Conservation (phyloP, 2,888 invertebrate genomes). For the Erebia palarica region DNA sequence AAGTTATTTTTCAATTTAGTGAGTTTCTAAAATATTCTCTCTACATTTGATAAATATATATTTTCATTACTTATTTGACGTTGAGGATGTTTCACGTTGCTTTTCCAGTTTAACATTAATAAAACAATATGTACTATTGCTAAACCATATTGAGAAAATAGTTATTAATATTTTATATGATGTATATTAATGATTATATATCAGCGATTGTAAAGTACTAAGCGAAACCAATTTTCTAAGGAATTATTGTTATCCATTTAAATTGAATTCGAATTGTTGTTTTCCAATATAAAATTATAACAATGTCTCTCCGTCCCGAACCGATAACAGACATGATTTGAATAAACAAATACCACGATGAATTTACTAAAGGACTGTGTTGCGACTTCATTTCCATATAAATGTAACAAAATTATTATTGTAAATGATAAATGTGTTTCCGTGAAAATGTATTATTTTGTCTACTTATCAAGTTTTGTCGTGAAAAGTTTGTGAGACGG, state of each 20-base stretch:
- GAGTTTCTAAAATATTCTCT: neutral
- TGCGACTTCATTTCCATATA: conserved; percentile 64
- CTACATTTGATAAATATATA: neutral
- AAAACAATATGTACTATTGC: no score
- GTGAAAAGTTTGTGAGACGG: conserved; percentile 4
- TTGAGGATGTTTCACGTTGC: no score
- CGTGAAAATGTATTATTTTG: conserved; percentile 20
- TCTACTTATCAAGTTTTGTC: neutral
- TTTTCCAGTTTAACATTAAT: no score
- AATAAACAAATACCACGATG: conserved; percentile 57
- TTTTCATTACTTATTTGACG: neutral
- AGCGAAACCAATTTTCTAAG: neutral
- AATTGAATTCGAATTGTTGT: conserved; percentile 29
- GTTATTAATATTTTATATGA: no score
- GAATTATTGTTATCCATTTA: neutral
- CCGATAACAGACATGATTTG: conserved; percentile 51
- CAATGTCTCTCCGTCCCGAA: conserved; percentile 41
- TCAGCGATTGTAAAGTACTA: no score
- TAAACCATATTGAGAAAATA: no score
- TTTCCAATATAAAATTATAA: conserved; percentile 41
- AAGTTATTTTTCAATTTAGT: conserved; percentile 4
- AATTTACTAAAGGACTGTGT: conserved; percentile 59
- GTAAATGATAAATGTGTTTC: conserved; percentile 26
- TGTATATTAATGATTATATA: no score
- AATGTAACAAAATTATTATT: conserved; percentile 61